Conservation (phyloP, 1,140 invertebrate genomes). For the Mamestra configurata region DNA sequence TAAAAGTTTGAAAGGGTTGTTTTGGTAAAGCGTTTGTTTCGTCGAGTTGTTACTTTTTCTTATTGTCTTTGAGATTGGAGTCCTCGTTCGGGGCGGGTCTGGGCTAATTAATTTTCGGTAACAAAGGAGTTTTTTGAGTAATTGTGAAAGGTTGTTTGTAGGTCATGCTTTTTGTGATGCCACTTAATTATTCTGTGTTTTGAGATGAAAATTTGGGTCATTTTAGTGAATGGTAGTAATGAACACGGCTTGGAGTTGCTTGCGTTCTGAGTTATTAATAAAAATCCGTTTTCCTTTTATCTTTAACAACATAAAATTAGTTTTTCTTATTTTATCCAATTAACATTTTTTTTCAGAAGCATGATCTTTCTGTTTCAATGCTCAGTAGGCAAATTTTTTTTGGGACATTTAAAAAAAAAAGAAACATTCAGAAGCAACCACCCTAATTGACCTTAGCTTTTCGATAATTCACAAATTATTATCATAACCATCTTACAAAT, state of each 20-base stretch:
- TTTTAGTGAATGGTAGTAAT: not conserved
- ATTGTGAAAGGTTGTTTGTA: conserved; percentile 24
- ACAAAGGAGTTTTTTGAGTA: conserved; percentile 26
- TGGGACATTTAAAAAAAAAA: no score
- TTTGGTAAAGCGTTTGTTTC: conserved; percentile 46
- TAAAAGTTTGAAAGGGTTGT: conserved; percentile 52
- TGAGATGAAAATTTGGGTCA: conserved; percentile 14
- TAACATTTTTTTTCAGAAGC: no score
- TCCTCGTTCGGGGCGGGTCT: conserved; percentile 29
- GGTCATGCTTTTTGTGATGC: conserved; percentile 14
- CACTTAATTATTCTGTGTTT: conserved; percentile 29
- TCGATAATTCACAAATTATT: no score
- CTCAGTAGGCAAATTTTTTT: no score
- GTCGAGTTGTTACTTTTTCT: conserved; percentile 41
- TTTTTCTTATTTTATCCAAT: no score
- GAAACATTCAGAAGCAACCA: no score
- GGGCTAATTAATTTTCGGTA: conserved; percentile 49
- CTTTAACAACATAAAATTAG: not conserved
- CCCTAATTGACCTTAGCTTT: no score
- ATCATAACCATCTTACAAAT: not conserved
- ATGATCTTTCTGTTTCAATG: no score
- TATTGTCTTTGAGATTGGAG: conserved; percentile 30
- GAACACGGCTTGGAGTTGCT: not conserved
- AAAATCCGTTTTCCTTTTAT: not conserved
- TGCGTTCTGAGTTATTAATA: not conserved